Percentiles rank a stretch among this genome's conserved stretches.
Evolutionary conservation across 2,888 invertebrate species (phyloP).

Genomic region (Crocallis elinguaria): DNA sequence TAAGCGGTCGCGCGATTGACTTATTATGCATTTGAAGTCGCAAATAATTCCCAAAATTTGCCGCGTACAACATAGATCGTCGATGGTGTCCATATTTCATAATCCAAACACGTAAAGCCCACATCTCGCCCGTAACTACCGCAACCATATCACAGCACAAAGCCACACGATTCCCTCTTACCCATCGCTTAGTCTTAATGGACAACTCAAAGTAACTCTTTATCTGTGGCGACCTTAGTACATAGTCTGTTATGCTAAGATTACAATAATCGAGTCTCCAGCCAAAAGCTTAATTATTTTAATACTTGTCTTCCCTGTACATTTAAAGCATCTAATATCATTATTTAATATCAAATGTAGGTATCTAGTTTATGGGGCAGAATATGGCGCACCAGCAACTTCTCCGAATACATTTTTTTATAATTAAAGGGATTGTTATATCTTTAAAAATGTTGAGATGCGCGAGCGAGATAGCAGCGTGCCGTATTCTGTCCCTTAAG

Average conservation of each 20-base stretch:
- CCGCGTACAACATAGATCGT: conserved; percentile 34
- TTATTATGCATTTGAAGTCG: conserved; percentile 72
- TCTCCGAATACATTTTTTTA: too few species aligned
- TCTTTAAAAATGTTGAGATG: too few species aligned
- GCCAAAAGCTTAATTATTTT: too few species aligned
- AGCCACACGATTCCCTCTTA: conserved; percentile 20
- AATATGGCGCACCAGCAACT: too few species aligned
- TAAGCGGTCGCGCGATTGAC: conserved; percentile 77
- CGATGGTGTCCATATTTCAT: conserved; percentile 43
- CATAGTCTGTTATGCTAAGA: background rate
- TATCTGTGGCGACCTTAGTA: conserved; percentile 11
- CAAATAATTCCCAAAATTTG: conserved; percentile 64
- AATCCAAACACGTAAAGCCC: conserved; percentile 47
- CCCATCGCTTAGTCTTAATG: conserved; percentile 23
- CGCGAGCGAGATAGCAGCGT: too few species aligned
- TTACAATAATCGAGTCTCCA: conserved; percentile 7
- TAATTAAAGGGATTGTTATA: too few species aligned
- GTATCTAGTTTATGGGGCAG: too few species aligned
- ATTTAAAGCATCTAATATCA: too few species aligned
- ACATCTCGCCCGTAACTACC: conserved; percentile 36
- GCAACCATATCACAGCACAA: conserved; percentile 39
- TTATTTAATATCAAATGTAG: too few species aligned
- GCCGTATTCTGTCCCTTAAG: too few species aligned
- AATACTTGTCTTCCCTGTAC: too few species aligned
- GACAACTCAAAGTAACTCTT: conserved; percentile 20